Conservation (phyloP, 1,140 invertebrate species). For the Gonatopus flavifemur region DNA sequence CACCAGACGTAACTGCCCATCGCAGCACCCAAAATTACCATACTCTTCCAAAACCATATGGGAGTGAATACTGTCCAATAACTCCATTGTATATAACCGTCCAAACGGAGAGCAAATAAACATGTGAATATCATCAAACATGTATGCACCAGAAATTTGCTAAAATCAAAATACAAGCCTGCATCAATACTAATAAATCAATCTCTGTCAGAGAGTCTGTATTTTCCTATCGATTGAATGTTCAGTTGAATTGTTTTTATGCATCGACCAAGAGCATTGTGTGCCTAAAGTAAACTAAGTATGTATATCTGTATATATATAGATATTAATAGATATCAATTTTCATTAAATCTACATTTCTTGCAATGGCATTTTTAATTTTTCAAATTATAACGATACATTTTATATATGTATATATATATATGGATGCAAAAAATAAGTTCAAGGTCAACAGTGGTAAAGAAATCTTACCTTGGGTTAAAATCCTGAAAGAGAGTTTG, state of each 20-base stretch:
- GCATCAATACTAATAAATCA: no score
- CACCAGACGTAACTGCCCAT: constrained; percentile 94
- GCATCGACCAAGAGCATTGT: no score
- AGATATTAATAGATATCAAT: no score
- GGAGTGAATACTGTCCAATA: constrained; percentile 94
- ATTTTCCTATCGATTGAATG: no score
- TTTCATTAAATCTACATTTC: no score
- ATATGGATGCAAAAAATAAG: no score
- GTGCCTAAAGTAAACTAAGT: no score
- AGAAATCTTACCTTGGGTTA: constrained; percentile 76
- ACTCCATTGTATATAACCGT: constrained; percentile 86
- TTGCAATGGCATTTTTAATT: no score
- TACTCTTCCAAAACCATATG: constrained; percentile 95
- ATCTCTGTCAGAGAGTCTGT: no score
- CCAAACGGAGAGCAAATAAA: constrained; percentile 85
- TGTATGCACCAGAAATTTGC: constrained; percentile 94
- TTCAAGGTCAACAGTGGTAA: background rate
- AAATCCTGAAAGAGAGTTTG: constrained; percentile 89
- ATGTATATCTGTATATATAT: no score
- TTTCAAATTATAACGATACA: background rate
- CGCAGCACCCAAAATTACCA: constrained; percentile 85
- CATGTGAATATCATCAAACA: constrained; percentile 90
- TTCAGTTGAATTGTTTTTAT: no score
- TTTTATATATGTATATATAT: constrained; percentile 2
- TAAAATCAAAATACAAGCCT: constrained; percentile 63